Base-by-base conservation (phyloP, 2,113 vertebrate species). In the Nyctereutes procyonoides region DNA sequence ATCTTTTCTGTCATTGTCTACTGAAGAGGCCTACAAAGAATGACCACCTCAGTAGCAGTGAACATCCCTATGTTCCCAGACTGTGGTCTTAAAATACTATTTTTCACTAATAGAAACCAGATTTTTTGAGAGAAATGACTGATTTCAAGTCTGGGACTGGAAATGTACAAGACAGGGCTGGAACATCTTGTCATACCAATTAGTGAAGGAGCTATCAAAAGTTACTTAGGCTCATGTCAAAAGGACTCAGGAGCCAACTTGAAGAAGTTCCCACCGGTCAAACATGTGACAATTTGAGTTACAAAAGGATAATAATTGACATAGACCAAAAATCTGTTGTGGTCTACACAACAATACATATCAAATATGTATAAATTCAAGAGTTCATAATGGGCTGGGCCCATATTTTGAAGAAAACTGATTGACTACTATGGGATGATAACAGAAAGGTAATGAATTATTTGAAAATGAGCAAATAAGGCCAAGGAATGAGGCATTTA, bases 321-420 rank as follows among this genome's bases (percentile, higher is more conserved):
- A 79, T 20, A 86, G 48, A 84, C 58, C 35, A 10, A 69, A 97
- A 89, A n/a, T 55, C 51, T 43, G 43, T 43, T 43, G 43, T 43
- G 43, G 43, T 43, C 43, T 43, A 43, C 43, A 43, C 43, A 43
- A 43, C 43, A 43, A 43, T 43, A 43, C 43, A 43, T 43, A 79
- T 60, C 19, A 87, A 51, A 15, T 81, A 12, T 26, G 16, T 22
- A 80, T 82, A 82, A 81, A 71, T 77, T 79, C 32, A 62, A 67
- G 83, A 77, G 51, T 89, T 85, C 14, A 80, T 30, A 60, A 92
- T 38, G 38, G 43, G 43, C 43, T 8, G 43, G 43, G 43, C 43
- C 43, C 43, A n/a, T 30, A 74, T 79, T 93, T 93, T 89, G 83
- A 92, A 89, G 56, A 95, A 92, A 80, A 86, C 14, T 8, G 63